Conservation (phyloP, 2,888 invertebrate species). For the Lycaena phlaeas region DNA sequence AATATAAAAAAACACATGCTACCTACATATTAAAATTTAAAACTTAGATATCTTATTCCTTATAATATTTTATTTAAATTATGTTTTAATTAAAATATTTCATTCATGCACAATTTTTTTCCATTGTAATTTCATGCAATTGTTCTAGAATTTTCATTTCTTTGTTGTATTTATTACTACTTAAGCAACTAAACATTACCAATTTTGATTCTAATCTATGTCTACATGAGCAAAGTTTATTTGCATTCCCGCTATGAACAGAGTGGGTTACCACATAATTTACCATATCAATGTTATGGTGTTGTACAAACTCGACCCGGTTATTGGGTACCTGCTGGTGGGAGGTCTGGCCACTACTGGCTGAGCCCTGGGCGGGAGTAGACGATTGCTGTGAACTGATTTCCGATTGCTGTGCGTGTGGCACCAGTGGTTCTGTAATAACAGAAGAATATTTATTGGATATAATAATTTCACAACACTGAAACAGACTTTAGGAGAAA, state of each 20-base stretch:
- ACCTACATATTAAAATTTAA: constrained; percentile 4
- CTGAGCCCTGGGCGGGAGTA: constrained; percentile 26
- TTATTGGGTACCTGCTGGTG: constrained; percentile 71
- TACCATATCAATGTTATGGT: constrained; percentile 73
- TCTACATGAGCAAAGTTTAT: constrained; percentile 43
- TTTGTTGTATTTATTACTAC: background rate
- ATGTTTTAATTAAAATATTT: too few relatives aligned
- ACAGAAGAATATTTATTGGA: background rate
- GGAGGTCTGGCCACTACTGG: constrained; percentile 43
- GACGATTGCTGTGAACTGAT: background rate
- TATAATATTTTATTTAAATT: too few relatives aligned
- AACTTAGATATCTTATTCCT: constrained; percentile 4
- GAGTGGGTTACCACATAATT: constrained; percentile 57
- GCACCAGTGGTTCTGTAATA: constrained; percentile 54
- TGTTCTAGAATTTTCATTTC: background rate
- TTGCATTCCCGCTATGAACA: constrained; percentile 55
- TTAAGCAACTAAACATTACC: background rate
- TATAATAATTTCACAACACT: too few relatives aligned
- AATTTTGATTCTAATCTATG: background rate
- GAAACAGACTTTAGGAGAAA: too few relatives aligned
- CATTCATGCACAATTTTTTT: background rate
- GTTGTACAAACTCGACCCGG: constrained; percentile 70
- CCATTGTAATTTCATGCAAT: constrained; percentile 3
- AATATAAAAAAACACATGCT: too few relatives aligned
- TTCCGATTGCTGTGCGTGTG: constrained; percentile 49